phyloP scores from a whole-genome alignment of 2,888 invertebrate genomes.

The Cephus pulcher region DNA sequence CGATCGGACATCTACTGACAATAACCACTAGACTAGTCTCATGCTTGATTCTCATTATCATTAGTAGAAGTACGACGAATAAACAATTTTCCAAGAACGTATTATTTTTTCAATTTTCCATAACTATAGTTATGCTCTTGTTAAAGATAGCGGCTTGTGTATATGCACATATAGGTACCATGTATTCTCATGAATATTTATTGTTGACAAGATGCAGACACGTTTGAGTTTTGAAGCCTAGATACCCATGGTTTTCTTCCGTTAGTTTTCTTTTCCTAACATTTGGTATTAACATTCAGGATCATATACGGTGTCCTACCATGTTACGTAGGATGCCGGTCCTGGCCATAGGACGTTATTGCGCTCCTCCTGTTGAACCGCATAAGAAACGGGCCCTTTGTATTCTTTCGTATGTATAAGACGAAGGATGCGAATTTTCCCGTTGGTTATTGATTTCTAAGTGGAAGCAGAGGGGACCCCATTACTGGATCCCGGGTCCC shows the following conservation, averaged over 20 bases:
- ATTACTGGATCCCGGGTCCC: not conserved
- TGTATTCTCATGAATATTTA: too few relatives aligned
- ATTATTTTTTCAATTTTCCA: too few relatives aligned
- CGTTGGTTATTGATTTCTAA: constrained; percentile 17
- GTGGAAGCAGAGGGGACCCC: not conserved
- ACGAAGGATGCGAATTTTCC: constrained; percentile 3
- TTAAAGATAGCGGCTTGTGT: too few relatives aligned
- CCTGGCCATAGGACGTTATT: not conserved
- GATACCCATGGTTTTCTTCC: too few relatives aligned
- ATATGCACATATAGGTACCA: too few relatives aligned
- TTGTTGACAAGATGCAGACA: too few relatives aligned
- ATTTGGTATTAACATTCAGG: too few relatives aligned
- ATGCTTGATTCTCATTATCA: not conserved
- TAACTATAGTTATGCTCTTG: too few relatives aligned
- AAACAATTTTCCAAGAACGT: too few relatives aligned
- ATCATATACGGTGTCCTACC: too few relatives aligned
- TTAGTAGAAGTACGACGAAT: not conserved
- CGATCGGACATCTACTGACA: not conserved
- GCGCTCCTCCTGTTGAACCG: not conserved
- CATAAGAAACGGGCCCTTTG: constrained; percentile 1
- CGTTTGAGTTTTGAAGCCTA: too few relatives aligned
- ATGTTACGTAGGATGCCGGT: not conserved
- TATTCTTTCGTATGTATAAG: not conserved
- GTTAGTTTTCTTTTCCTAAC: too few relatives aligned
- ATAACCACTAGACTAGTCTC: not conserved